Conservation (phyloP, 2,888 invertebrate species). For the Mycalesis mineus region DNA sequence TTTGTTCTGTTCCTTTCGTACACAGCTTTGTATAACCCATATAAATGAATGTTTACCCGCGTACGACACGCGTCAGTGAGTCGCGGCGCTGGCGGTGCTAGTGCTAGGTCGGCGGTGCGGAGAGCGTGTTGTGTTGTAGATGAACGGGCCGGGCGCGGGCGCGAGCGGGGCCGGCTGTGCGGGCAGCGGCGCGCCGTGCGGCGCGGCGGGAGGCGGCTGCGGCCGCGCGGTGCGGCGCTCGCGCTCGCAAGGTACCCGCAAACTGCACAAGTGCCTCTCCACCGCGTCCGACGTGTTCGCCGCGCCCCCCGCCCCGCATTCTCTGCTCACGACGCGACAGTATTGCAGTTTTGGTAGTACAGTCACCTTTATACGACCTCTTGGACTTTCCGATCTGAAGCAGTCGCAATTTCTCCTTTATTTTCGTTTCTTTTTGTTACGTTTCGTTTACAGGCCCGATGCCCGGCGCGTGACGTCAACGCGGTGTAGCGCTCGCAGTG, state of each 20-base stretch:
- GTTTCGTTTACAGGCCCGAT: constrained; percentile 26
- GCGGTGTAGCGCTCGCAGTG: too few relatives aligned
- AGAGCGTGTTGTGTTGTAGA: constrained; percentile 77
- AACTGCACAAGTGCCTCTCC: constrained; percentile 94
- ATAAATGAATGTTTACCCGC: background rate
- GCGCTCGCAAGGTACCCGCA: constrained; percentile 95
- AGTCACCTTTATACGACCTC: constrained; percentile 79
- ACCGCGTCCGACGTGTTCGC: constrained; percentile 89
- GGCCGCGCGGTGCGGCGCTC: constrained; percentile 61
- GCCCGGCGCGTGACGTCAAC: background rate
- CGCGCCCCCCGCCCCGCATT: constrained; percentile 80
- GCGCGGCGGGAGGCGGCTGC: constrained; percentile 47
- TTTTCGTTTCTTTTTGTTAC: constrained; percentile 37
- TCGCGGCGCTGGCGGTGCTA: too few relatives aligned
- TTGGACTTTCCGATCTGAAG: constrained; percentile 66
- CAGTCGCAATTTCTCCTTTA: constrained; percentile 70
- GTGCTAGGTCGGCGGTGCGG: constrained; percentile 27
- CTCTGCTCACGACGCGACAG: constrained; percentile 90
- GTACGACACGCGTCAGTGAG: constrained; percentile 12
- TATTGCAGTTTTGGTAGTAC: constrained; percentile 98
- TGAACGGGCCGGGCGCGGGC: constrained; percentile 71
- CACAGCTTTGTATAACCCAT: constrained; percentile 16
- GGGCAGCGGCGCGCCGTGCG: constrained; percentile 78
- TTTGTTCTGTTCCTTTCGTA: background rate
- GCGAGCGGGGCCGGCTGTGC: constrained; percentile 39